phyloP scores from a whole-genome alignment of 1,140 invertebrate species.

The Scylla paramamosain region DNA sequence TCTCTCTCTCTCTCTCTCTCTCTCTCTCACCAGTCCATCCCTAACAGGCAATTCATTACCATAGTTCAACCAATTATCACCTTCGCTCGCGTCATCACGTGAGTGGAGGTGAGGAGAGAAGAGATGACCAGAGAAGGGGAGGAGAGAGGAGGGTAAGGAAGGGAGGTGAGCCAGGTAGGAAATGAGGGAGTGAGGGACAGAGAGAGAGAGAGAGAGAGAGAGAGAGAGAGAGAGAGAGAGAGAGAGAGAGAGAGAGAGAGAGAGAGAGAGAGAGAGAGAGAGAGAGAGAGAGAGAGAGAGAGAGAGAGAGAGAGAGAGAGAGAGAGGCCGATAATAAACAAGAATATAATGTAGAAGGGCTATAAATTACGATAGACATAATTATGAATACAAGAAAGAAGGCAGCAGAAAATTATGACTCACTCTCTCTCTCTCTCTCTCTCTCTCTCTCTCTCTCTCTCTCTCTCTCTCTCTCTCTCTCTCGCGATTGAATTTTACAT shows the following conservation, averaged over 20 bases:
- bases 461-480: background rate
- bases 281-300: background rate
- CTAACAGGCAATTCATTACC: constrained; percentile 73
- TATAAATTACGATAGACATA: background rate
- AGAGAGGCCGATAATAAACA: too few species aligned
- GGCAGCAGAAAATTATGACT: background rate
- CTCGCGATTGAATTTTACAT: background rate
- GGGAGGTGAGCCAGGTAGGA: background rate
- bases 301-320: background rate
- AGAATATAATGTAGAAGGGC: background rate
- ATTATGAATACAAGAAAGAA: background rate
- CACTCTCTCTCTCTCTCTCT: background rate
- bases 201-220: too few species aligned
- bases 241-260: background rate
- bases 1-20: constrained; percentile 35
- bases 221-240: background rate
- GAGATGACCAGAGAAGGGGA: background rate
- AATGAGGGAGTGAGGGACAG: background rate
- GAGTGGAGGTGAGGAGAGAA: background rate
- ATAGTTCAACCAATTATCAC: constrained; percentile 70
- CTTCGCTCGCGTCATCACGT: constrained; percentile 36
- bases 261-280: background rate
- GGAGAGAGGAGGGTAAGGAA: background rate
- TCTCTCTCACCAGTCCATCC: constrained; percentile 30
- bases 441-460: constrained; percentile 31